Evolutionary conservation across 2,888 invertebrate genomes (phyloP).

Genomic region (Sabatieria punctata): DNA sequence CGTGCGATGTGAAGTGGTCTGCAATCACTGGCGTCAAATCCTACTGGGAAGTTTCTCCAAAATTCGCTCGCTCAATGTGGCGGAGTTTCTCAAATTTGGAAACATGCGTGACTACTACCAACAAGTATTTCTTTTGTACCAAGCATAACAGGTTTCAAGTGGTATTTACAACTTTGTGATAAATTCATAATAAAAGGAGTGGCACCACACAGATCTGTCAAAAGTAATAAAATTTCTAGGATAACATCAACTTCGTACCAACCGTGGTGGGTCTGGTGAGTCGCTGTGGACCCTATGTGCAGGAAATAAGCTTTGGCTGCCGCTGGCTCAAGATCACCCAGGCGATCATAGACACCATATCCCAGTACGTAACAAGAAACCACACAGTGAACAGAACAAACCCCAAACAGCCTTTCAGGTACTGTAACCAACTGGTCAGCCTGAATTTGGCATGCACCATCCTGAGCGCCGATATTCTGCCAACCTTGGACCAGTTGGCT

Average conservation of each 20-base stretch:
- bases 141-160: too few species aligned
- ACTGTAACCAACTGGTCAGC: slow-evolving; percentile 10
- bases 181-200: too few species aligned
- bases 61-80: not conserved
- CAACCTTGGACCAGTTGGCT: slow-evolving; percentile 9
- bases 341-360: slow-evolving; percentile 15
- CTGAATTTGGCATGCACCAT: slow-evolving; percentile 13
- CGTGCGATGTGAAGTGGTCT: slow-evolving; percentile 14
- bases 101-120: not conserved
- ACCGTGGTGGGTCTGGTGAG: slow-evolving; percentile 15
- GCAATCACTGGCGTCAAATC: not conserved
- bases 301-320: slow-evolving; percentile 17
- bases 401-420: slow-evolving; percentile 7
- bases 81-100: not conserved
- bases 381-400: not conserved
- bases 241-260: slow-evolving; percentile 15
- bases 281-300: slow-evolving; percentile 17
- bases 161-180: too few species aligned
- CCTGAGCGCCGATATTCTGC: slow-evolving; percentile 12
- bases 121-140: too few species aligned
- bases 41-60: not conserved
- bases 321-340: slow-evolving; percentile 19
- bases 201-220: too few species aligned
- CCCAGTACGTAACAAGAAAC: too few species aligned
- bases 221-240: too few species aligned